phyloP scores from a whole-genome alignment of 2,888 invertebrate species.

The Dorcus hopei region DNA sequence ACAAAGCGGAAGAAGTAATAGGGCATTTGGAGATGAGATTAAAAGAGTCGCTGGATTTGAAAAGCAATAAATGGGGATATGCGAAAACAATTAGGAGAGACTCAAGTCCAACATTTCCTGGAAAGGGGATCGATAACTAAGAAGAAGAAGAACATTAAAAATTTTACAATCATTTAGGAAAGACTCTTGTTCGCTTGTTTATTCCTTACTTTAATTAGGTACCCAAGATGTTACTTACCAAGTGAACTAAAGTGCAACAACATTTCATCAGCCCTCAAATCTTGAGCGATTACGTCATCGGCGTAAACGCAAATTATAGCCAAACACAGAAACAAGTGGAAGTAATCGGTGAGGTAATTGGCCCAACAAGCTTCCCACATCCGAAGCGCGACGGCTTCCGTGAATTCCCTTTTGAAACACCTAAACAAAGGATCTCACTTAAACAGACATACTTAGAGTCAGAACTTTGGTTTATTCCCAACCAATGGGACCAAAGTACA shows the following conservation, averaged over 20 bases:
- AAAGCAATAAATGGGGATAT: no score
- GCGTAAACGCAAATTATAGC: slow-evolving; percentile 91
- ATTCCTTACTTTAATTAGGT: no score
- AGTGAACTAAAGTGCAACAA: slow-evolving; percentile 91
- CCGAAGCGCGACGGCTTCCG: slow-evolving; percentile 79
- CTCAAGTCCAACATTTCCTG: no score
- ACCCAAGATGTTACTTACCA: slow-evolving; percentile 46
- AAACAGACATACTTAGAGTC: neutral
- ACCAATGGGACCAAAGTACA: neutral
- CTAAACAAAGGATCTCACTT: slow-evolving; percentile 44
- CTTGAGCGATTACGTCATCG: slow-evolving; percentile 90
- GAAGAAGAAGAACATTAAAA: no score
- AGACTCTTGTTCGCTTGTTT: no score
- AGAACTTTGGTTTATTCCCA: no score
- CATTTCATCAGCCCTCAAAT: slow-evolving; percentile 91
- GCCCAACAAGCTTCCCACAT: slow-evolving; percentile 99
- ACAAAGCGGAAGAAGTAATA: no score
- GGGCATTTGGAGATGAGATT: no score
- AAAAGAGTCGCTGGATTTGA: no score
- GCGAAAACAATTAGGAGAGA: no score
- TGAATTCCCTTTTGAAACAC: slow-evolving; percentile 90
- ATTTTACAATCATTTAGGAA: no score
- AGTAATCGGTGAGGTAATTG: slow-evolving; percentile 93
- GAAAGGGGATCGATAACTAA: no score
- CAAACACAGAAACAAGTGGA: slow-evolving; percentile 90